Evolutionary conservation across 2,888 invertebrate species (phyloP), one percentile per base, ranked within the genome.

Genomic region (Ceriagrion tenellum): DNA sequence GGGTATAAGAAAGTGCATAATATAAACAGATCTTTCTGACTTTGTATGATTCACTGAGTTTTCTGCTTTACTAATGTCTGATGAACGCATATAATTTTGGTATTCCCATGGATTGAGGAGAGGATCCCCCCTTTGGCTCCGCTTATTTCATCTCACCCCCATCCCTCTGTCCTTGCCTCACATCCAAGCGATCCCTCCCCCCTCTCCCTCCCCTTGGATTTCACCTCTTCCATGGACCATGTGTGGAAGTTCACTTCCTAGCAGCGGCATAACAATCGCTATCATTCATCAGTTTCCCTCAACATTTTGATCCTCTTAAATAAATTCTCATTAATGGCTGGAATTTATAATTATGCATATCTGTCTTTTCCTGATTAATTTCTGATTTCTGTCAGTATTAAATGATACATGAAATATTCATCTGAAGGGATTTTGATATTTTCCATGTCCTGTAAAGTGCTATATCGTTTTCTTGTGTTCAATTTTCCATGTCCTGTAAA

Each of bases 1-100:
- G 81, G 35, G 81, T 81, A 81, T 35, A 81, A 81, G 81, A 13
- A n/a, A 81, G 13, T 81, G 81, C 81, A 81, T 81, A 35, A 81
- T 26, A 16, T 81, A 81, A 35, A n/a, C 81, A 81, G 81, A 81
- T 81, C 10, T 81, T 81, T 81, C 35, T 13, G 35, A 35, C n/a
- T 13, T 35, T 35, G 12, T 35, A 81, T 35, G 18, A 81, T 81
- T 81, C 30, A 35, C 30, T 35, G 35, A 35, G 30, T 30, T 81
- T 81, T 81, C 35, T 35, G 81, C 35, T 35, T 35, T 13, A 16
- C 35, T 1, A 35, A 81, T 81, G 81, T 18, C 30, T 81, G 81
- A 81, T 81, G 35, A 35, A 35, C 26, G 35, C 81, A 6, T 13
- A 35, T 81, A 35, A 35, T 81, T 81, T 81, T 35, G 16, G 16